Conservation (phyloP, 1,140 invertebrate species). For the Maniola jurtina region DNA sequence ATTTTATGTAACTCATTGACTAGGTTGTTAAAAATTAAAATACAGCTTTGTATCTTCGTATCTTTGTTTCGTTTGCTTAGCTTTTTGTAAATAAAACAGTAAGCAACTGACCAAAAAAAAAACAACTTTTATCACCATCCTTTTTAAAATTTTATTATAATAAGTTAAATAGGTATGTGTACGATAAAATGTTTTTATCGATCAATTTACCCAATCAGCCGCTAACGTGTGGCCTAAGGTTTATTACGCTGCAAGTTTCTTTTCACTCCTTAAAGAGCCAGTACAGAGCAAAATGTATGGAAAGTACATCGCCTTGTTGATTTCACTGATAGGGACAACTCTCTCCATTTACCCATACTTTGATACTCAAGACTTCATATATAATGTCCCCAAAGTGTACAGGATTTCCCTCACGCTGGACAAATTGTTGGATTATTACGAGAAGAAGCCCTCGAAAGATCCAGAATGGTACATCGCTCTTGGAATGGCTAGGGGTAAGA, state of each 20-base stretch:
- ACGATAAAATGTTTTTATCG: slow-evolving; percentile 27
- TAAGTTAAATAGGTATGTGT: neutral
- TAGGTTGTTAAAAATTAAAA: too few relatives aligned
- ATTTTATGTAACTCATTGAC: too few relatives aligned
- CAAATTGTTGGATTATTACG: slow-evolving; percentile 64
- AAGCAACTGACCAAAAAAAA: too few relatives aligned
- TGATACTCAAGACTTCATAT: slow-evolving; percentile 72
- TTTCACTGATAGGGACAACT: slow-evolving; percentile 19
- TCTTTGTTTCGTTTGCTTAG: too few relatives aligned
- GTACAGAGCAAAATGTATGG: slow-evolving; percentile 53
- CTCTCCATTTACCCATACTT: slow-evolving; percentile 66
- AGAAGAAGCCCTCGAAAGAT: slow-evolving; percentile 69
- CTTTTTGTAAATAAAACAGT: too few relatives aligned
- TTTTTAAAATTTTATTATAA: slow-evolving; percentile 2
- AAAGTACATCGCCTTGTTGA: slow-evolving; percentile 47
- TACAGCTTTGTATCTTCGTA: too few relatives aligned
- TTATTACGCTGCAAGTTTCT: slow-evolving; percentile 33
- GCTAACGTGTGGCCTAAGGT: slow-evolving; percentile 41
- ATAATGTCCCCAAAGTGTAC: slow-evolving; percentile 70
- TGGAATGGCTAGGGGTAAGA: slow-evolving; percentile 60
- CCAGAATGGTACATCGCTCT: slow-evolving; percentile 71
- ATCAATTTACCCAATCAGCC: slow-evolving; percentile 49
- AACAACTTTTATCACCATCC: too few relatives aligned
- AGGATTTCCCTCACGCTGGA: slow-evolving; percentile 66
- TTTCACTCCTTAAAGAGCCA: slow-evolving; percentile 33